Percentiles rank a stretch among this genome's conserved stretches.
Evolutionary conservation across 2,797 vertebrate species (phyloP).

Genomic region (Alauda arvensis): DNA sequence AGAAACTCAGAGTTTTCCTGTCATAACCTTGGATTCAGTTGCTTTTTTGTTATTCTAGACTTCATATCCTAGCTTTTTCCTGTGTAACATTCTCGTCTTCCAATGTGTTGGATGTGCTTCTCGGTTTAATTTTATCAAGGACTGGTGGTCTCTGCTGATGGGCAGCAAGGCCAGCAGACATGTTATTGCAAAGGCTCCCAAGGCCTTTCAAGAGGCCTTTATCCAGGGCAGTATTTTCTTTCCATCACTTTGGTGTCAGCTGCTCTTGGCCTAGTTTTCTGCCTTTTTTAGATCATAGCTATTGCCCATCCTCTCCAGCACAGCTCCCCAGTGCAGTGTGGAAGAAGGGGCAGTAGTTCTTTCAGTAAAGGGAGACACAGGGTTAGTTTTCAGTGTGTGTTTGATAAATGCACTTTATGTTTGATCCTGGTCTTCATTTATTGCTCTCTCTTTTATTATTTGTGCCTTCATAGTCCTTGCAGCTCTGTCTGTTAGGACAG

Average conservation of each 20-base stretch:
- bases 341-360: not conserved
- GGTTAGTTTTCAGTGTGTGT: not conserved
- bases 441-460: not conserved
- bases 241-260: not conserved
- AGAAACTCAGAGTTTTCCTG: not conserved
- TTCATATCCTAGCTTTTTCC: not conserved
- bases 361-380: not conserved
- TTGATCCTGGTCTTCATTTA: not conserved
- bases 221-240: not conserved
- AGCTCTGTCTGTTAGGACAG: not conserved
- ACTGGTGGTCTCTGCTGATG: not conserved
- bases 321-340: accelerated
- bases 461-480: not conserved
- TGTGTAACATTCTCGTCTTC: not conserved
- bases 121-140: not conserved
- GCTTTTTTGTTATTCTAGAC: not conserved
- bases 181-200: not conserved
- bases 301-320: not conserved
- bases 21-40: not conserved
- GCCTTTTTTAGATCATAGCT: not conserved
- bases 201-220: not conserved
- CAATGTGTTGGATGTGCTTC: not conserved
- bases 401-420: not conserved
- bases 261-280: not conserved
- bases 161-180: not conserved